phyloP scores from a whole-genome alignment of 2,113 vertebrate species.

The western clawed frog (Xenopus tropicalis) region UCB_Xtro_10.0 CM004445.2:95989501-95990000 shows the following conservation, averaged over 20 bases:
- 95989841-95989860: constrained; percentile 38
- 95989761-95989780: constrained; percentile 5
- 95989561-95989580: neutral
- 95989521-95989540: neutral
- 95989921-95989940: constrained; percentile 20
- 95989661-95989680: constrained; percentile 28
- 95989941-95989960: neutral
- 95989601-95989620: constrained; percentile 15
- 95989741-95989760: constrained; percentile 10
- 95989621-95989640: constrained; percentile 27
- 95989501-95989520: neutral
- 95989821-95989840: neutral
- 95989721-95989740: constrained; percentile 29
- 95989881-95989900: constrained; percentile 36
- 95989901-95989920: constrained; percentile 36
- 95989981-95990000: too few species aligned
- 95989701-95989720: constrained; percentile 18
- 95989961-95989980: too few species aligned
- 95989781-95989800: constrained; percentile 15
- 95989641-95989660: constrained; percentile 18
- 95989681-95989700: constrained; percentile 21
- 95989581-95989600: constrained; percentile 13
- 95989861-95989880: constrained; percentile 35
- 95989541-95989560: neutral
- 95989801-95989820: constrained; percentile 28